Evolutionary conservation across 1,140 invertebrate species (phyloP), one percentile per base, ranked within the genome.

Genomic region (Aphidius gifuensis): DNA sequence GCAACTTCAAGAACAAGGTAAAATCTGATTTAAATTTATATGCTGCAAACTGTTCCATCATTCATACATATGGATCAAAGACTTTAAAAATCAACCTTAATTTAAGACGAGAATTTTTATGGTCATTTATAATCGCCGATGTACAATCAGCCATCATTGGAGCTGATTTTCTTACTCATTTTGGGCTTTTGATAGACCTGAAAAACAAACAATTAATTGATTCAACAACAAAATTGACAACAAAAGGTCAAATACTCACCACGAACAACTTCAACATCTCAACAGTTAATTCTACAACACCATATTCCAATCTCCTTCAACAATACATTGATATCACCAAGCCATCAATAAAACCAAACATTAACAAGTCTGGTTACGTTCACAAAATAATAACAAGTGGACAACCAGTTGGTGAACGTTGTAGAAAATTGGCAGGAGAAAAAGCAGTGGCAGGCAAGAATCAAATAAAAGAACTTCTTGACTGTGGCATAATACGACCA

Each of bases 51-150:
- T 44, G 49, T 9, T 40, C 65, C 1, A 16, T n/a, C 8, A 60
- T 66, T 16, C 42, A 42, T 8, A 66, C 65, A 6, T 66, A 55
- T 44, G 65, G 65, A 23, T 39, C 40, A 0, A 44, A 39, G 9
- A 21, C 39, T 6, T 6, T 63, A 9, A 40, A 59, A 4, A n/a
- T 66, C n/a, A 58, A 64, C 23, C 53, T 66, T 5, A 60, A 51
- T 11, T 3, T 65, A 4, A 46, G 60, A 16, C 32, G 60, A 58
- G 53, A 65, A 23, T 74, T 71, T 59, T 45, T 47, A 45, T 78
- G 71, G 74, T 21, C 60, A 8, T 79, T 78, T 53, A 69, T 75
- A 39, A 61, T 80, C 6, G 73, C 74, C 7, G 68, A 71, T 42
- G 72, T 75, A 0, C 61, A 54, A 0, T 48, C 46, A 48, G 46